phyloP scores from a whole-genome alignment of 2,888 invertebrate species.

The Drosophila paucipuncta region DNA sequence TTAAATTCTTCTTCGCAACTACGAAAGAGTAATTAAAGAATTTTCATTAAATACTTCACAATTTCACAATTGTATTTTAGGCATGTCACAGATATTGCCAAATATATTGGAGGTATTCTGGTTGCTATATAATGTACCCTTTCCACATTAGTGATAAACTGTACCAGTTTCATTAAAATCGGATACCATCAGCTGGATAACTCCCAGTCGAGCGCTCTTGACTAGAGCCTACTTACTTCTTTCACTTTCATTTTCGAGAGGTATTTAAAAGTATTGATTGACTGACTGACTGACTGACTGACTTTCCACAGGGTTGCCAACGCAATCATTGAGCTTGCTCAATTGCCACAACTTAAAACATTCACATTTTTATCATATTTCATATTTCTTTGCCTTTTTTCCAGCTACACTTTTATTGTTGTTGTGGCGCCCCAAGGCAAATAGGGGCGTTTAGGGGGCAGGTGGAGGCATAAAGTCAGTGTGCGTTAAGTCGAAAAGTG shows the following conservation, averaged over 20 bases:
- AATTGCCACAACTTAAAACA: conserved; percentile 55
- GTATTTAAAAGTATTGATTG: neutral
- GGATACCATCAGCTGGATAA: accelerated
- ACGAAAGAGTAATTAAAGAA: too few relatives aligned
- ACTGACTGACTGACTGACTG: neutral
- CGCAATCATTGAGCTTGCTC: conserved; percentile 3
- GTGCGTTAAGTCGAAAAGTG: conserved; percentile 72
- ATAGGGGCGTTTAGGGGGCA: neutral
- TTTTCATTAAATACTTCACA: too few relatives aligned
- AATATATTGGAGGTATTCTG: neutral
- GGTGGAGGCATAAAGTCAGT: conserved; percentile 25
- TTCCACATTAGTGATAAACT: neutral
- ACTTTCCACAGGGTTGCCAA: neutral
- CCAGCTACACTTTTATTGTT: neutral
- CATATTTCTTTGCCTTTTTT: conserved; percentile 44
- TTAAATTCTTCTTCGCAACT: too few relatives aligned
- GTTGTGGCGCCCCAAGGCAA: conserved; percentile 27
- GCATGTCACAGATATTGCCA: too few relatives aligned
- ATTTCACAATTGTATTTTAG: too few relatives aligned
- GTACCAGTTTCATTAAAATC: neutral
- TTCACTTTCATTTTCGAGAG: neutral
- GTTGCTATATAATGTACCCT: neutral
- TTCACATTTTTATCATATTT: conserved; percentile 56
- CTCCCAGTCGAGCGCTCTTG: neutral
- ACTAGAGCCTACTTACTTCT: neutral